Evolutionary conservation across 2,113 vertebrate genomes (phyloP).

Genomic region (Setophaga kirtlandii): DNA sequence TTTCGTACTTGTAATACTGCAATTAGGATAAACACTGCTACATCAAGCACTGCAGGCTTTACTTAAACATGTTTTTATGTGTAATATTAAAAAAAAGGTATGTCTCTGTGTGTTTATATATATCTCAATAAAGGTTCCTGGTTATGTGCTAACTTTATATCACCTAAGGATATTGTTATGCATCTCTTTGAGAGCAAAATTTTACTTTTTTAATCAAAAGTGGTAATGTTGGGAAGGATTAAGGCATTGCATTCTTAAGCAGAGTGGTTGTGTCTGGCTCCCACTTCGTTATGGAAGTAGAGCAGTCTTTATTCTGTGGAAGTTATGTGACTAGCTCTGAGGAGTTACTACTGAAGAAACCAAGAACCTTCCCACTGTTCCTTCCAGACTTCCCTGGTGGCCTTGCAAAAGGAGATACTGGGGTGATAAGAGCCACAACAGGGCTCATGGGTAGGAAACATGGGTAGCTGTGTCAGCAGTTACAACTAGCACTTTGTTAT

Average conservation of each 20-base stretch:
- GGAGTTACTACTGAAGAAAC: neutral
- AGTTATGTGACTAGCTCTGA: neutral
- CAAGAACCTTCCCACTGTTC: neutral
- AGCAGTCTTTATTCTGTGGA: neutral
- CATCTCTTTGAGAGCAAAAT: neutral
- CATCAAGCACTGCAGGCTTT: neutral
- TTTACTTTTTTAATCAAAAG: neutral
- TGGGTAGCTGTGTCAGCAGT: neutral
- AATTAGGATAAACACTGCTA: neutral
- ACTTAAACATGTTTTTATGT: neutral
- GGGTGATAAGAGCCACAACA: neutral
- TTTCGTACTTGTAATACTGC: neutral
- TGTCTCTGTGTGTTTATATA: rapidly evolving
- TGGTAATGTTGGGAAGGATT: neutral
- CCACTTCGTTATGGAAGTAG: neutral
- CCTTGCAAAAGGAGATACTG: neutral
- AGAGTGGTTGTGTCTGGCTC: neutral
- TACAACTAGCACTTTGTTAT: neutral
- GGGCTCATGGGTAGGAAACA: neutral
- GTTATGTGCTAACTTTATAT: neutral
- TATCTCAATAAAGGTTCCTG: neutral
- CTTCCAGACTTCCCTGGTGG: neutral
- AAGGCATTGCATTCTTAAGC: neutral
- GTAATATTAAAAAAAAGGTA: neutral
- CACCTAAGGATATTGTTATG: neutral